Evolutionary conservation across 2,888 invertebrate genomes (phyloP).

Genomic region (Gastrophysa polygoni): DNA sequence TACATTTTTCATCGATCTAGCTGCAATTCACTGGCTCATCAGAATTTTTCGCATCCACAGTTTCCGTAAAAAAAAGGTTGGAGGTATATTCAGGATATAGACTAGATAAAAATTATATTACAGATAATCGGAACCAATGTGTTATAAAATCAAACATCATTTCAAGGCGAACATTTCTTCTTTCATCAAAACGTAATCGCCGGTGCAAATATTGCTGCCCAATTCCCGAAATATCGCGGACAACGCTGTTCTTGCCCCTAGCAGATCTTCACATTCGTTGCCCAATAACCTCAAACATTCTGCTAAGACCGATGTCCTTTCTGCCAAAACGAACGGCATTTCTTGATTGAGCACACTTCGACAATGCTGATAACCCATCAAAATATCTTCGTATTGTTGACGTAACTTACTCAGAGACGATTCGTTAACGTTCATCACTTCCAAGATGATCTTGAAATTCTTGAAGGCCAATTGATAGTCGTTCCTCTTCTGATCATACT

Average conservation of each 20-base stretch:
- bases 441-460: constrained; percentile 53
- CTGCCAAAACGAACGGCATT: constrained; percentile 44
- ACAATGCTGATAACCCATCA: constrained; percentile 49
- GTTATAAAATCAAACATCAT: neutral
- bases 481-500: constrained; percentile 40
- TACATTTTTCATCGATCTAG: too few species aligned
- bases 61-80: too few species aligned
- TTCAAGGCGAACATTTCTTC: constrained; percentile 3
- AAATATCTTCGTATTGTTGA: constrained; percentile 51
- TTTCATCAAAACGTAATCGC: constrained; percentile 14
- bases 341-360: constrained; percentile 47
- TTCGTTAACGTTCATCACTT: constrained; percentile 48
- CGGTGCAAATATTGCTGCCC: constrained; percentile 12
- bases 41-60: too few species aligned
- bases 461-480: constrained; percentile 51
- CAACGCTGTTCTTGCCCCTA: constrained; percentile 16
- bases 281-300: constrained; percentile 40
- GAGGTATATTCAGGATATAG: too few species aligned
- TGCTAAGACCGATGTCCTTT: constrained; percentile 37
- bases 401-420: constrained; percentile 48
- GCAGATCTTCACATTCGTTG: constrained; percentile 30
- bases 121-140: neutral
- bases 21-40: too few species aligned
- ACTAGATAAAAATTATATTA: neutral
- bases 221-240: constrained; percentile 23